Conservation (phyloP, 2,888 invertebrate genomes). For the Agrotis puta region DNA sequence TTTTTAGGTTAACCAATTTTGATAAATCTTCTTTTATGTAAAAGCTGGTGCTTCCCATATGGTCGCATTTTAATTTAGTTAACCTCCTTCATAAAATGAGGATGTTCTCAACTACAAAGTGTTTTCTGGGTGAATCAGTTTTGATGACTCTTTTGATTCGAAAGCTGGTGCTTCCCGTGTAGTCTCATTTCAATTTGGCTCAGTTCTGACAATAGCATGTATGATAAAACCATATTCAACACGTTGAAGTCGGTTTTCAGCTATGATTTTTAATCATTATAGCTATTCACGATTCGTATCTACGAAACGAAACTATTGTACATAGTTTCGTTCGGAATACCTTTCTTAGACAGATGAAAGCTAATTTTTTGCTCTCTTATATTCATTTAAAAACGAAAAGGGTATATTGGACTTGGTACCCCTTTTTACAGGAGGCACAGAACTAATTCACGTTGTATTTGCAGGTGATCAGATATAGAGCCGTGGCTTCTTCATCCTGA, state of each 20-base stretch:
- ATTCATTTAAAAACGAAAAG: constrained; percentile 22
- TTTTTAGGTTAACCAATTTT: too few species aligned
- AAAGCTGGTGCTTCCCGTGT: constrained; percentile 37
- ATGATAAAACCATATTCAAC: constrained; percentile 32
- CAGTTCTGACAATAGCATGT: constrained; percentile 31
- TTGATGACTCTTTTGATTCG: too few species aligned
- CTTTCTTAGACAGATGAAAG: constrained; percentile 21
- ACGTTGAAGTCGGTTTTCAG: constrained; percentile 25
- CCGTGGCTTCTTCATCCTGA: constrained; percentile 25
- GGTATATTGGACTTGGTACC: constrained; percentile 18
- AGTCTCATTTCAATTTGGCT: constrained; percentile 30
- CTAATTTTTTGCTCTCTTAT: constrained; percentile 25
- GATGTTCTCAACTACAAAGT: too few species aligned
- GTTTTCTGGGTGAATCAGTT: too few species aligned
- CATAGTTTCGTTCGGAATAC: constrained; percentile 22
- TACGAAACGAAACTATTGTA: constrained; percentile 25
- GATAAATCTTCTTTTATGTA: too few species aligned
- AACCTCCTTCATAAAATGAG: too few species aligned
- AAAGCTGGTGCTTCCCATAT: too few species aligned
- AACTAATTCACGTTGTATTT: constrained; percentile 20
- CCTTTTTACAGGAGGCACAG: constrained; percentile 20
- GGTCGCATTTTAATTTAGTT: too few species aligned
- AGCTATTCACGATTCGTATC: constrained; percentile 25
- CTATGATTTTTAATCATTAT: constrained; percentile 25
- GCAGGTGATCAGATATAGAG: constrained; percentile 20